Conservation (phyloP, 2,888 invertebrate species). For the Elysia crispata region DNA sequence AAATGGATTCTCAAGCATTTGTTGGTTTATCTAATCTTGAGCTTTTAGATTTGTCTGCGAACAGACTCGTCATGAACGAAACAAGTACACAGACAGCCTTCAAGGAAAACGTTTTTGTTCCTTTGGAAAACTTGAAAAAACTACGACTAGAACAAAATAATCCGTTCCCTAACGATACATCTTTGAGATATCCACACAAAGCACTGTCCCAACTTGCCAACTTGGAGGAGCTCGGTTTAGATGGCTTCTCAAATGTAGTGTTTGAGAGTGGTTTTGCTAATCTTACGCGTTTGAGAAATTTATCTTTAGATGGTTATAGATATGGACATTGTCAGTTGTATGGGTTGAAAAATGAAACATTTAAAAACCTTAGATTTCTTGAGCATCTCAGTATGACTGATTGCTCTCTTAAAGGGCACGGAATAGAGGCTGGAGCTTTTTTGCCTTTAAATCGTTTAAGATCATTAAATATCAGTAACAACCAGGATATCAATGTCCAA, state of each 20-base stretch:
- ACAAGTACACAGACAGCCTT: neutral
- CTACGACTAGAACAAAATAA: conserved; percentile 13
- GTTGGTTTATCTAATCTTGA: neutral
- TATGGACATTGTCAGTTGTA: neutral
- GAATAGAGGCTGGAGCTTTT: neutral
- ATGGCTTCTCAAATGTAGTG: conserved; percentile 33
- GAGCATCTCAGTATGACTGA: neutral
- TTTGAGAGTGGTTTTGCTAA: conserved; percentile 33
- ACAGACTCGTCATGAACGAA: neutral
- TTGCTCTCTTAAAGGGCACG: conserved; percentile 13
- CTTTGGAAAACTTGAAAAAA: neutral
- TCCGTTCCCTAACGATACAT: no score
- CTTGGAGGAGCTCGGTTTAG: conserved; percentile 34
- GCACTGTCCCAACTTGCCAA: conserved; percentile 34
- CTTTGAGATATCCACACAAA: conserved; percentile 41
- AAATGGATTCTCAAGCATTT: neutral
- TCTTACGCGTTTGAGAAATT: conserved; percentile 10
- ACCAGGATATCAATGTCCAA: conserved; percentile 11
- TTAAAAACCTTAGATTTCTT: conserved; percentile 11
- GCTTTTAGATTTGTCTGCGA: neutral
- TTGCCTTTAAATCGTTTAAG: conserved; percentile 16
- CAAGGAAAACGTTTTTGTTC: neutral
- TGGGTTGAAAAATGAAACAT: neutral
- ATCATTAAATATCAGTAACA: conserved; percentile 22
- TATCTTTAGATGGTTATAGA: conserved; percentile 3